Evolutionary conservation across 2,888 invertebrate species (phyloP).

Genomic region (Ypsolopha scabrella): DNA sequence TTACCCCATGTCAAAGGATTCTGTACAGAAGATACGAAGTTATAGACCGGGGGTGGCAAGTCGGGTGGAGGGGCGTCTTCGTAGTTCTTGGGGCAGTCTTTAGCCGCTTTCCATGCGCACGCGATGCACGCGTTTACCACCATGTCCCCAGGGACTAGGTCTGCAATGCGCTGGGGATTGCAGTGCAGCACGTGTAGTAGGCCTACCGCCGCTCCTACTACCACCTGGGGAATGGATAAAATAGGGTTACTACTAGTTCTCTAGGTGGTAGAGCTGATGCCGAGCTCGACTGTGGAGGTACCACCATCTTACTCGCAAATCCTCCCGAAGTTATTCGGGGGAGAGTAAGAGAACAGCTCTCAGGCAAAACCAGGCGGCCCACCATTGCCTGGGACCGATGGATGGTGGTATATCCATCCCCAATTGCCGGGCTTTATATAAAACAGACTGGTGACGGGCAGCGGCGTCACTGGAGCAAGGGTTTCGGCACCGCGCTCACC

Average conservation of each 20-base stretch:
- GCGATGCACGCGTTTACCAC: constrained; percentile 80
- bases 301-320: neutral
- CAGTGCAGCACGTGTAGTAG: constrained; percentile 78
- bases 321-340: too few relatives aligned
- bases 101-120: constrained; percentile 72
- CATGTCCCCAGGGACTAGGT: constrained; percentile 85
- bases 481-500: too few relatives aligned
- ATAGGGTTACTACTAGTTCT: too few relatives aligned
- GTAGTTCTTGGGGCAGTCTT: constrained; percentile 41
- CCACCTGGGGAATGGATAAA: constrained; percentile 40
- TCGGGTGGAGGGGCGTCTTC: constrained; percentile 44
- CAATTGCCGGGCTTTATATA: too few relatives aligned
- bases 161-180: constrained; percentile 72
- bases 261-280: too few relatives aligned
- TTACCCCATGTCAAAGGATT: constrained; percentile 83
- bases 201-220: constrained; percentile 75
- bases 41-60: constrained; percentile 74
- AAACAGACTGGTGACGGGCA: too few relatives aligned
- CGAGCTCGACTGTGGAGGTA: too few relatives aligned
- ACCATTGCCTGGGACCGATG: too few relatives aligned
- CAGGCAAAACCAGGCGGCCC: too few relatives aligned
- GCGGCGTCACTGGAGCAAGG: too few relatives aligned
- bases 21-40: constrained; percentile 85
- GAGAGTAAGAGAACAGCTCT: too few relatives aligned
- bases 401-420: too few relatives aligned